Base-by-base conservation (phyloP, 2,797 vertebrate genomes). In the Premnoplex brunnescens region DNA sequence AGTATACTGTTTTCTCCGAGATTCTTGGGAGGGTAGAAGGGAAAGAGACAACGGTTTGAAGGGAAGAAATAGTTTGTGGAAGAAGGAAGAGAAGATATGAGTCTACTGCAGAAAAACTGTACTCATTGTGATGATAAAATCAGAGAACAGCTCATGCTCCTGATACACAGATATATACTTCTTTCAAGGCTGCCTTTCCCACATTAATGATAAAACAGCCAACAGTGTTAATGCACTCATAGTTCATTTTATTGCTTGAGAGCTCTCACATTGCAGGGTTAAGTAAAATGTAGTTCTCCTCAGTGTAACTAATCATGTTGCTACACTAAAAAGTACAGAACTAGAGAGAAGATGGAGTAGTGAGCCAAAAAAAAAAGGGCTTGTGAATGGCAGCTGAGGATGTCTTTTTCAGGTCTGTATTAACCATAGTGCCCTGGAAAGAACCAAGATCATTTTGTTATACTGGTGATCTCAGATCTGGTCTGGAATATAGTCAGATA, bases 341-440 rank as follows among this genome's bases (percentile, higher is more conserved):
- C 0, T 0, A 88, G 10, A 36, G 48, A 73, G 18, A 82, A 69
- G 26, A 63, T 7, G 7, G 17, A 80, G n/a, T 15, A 83, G 21
- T 34, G 21, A 91, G 14, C 7, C 19, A 52, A 28, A 59, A 43
- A 77, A 68, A 68, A 22, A 4, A n/a, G n/a, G 24, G 13, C 18
- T 73, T 71, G 51, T 39, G 66, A 84, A 54, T 64, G 10, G 30
- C 41, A 82, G 19, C 4, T 30, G n/a, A 89, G 16, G 36, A 32
- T 39, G 12, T 37, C 7, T 48, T 56, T 87, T 77, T 74, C 55
- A 79, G 67, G 30, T 28, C 10, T 43, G 3, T 34, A 17, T 54
- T 88, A 89, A 56, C 13, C 43, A 54, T 20, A 66, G 44, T 44
- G n/a, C 27, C 56, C 30, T 59, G 39, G 16, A 67, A 91, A 84